A percentile compares a stretch with the other conserved stretches of the same genome.
These are phyloP conservation scores for Phalacrocorax pelagicus DNA, from an alignment of 2,113 vertebrate species.

Conservation along the genomic window DNA sequence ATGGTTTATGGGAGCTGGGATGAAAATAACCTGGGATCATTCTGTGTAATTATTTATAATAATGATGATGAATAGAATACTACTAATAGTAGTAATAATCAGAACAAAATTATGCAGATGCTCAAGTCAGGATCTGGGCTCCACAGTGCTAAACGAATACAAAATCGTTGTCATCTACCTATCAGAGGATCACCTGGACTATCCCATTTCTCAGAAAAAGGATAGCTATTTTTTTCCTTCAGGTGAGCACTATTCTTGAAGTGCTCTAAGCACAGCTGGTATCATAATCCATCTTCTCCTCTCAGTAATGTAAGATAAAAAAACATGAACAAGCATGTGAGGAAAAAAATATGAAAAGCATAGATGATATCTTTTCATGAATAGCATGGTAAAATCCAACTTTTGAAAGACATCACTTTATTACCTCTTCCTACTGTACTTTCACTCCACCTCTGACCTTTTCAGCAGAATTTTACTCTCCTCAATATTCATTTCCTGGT, in stretches of 20 bases:
- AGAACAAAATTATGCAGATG: not conserved
- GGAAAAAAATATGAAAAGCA: not conserved
- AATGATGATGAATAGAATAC: not conserved
- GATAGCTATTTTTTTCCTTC: not conserved
- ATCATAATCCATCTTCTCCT: not conserved
- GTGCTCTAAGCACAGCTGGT: not conserved
- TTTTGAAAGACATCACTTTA: not conserved
- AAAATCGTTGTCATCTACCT: not conserved
- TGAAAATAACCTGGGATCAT: not conserved
- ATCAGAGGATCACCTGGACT: not conserved
- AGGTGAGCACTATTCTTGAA: not conserved
- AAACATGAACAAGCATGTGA: not conserved
- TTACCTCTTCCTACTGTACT: not conserved
- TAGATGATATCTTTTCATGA: slow-evolving; percentile 3
- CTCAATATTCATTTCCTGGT: not conserved
- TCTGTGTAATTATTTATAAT: not conserved
- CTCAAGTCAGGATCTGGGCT: not conserved
- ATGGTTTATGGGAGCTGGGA: not conserved
- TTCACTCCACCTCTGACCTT: not conserved
- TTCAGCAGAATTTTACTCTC: not conserved
- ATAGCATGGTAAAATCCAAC: not conserved
- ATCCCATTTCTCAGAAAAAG: not conserved
- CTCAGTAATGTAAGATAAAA: not conserved
- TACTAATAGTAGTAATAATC: not conserved
- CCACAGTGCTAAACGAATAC: not conserved